Evolutionary conservation across 64 coral and sea anemone genomes (phyloP).

Genomic region (Trachythela sp.): DNA sequence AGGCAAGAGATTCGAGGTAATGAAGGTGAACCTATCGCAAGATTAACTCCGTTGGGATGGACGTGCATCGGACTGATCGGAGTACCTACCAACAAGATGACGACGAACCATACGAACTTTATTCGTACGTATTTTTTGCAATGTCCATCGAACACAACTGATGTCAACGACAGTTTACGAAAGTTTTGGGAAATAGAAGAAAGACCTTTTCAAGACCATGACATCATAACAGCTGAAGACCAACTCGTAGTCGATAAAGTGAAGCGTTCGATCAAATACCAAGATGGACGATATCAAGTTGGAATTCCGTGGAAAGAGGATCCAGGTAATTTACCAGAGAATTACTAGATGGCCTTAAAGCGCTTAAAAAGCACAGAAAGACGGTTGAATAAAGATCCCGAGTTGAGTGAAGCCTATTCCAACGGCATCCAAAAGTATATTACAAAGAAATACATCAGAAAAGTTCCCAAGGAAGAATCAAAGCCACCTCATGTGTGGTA

Average conservation of each 20-base stretch:
- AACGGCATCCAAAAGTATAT: conserved; percentile 26
- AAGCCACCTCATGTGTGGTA: conserved; percentile 8
- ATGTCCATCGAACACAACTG: not conserved
- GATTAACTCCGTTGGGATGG: conserved; percentile 35
- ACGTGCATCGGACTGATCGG: conserved; percentile 28
- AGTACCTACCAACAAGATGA: not conserved
- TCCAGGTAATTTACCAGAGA: not conserved
- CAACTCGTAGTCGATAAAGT: not conserved
- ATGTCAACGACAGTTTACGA: conserved; percentile 10
- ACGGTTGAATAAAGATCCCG: conserved; percentile 19
- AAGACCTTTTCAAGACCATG: not conserved
- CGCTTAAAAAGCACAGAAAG: conserved; percentile 29
- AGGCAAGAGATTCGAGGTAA: conserved; percentile 40
- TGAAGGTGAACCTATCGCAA: conserved; percentile 44
- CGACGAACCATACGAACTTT: conserved; percentile 35
- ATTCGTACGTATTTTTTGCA: conserved; percentile 29
- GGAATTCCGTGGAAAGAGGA: conserved; percentile 42
- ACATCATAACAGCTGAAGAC: not conserved
- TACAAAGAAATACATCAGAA: not conserved
- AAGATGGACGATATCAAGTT: conserved; percentile 45
- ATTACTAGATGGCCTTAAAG: conserved; percentile 38
- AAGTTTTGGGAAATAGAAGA: conserved; percentile 40
- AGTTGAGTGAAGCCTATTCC: not conserved
- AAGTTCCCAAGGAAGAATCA: not conserved
- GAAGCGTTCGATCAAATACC: not conserved